Evolutionary conservation across 2,888 invertebrate species (phyloP), one percentile per base, ranked within the genome.

Genomic region (Diplazon laetatorius): DNA sequence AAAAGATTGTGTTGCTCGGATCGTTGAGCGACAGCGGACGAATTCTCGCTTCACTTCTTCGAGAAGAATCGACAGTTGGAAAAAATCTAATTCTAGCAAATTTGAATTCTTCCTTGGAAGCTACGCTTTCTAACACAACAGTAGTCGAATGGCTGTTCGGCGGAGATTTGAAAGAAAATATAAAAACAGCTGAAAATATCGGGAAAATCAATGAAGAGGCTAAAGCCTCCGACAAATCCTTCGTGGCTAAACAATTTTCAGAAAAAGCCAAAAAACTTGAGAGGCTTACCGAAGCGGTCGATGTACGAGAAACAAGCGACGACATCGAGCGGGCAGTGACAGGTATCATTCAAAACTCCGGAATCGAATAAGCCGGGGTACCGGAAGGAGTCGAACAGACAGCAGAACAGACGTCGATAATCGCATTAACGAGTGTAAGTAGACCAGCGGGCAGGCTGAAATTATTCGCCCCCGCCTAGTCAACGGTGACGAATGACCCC

Each of bases 201-300:
- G 69, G 71, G n/a, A 44, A 48, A 39, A 37, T 55, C 78, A 14
- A 57, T 46, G 9, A 80, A 76, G 1, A 76, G 73, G 16, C 66
- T 80, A 4, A 76, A 52, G 18, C 37, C 63, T 25, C 60, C 70
- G 6, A 6, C 25, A 30, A 69, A 55, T 50, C 52, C 46, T 25
- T 14, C 6, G 6, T 46, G 42, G 16, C 60, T 50, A 37, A 16
- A 30, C 18, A 73, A 20, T 30, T 14, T n/a, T 8, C 69, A 65
- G 20, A 50, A 59, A 9, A 30, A 37, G 2, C 1, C 69, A 81
- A 82, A 82, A 82, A 80, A 81, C 80, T 16, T 10, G 50, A 62
- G 48, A 22, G 66, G 18, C 42, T 65, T 48, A 59, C 22, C 57
- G 25, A 65, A 39, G 22, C 68, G 42, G 30, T 18, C 22, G 9